Base-by-base conservation (phyloP, 2,888 invertebrate genomes). In the Acrocyrtus sp. region DNA sequence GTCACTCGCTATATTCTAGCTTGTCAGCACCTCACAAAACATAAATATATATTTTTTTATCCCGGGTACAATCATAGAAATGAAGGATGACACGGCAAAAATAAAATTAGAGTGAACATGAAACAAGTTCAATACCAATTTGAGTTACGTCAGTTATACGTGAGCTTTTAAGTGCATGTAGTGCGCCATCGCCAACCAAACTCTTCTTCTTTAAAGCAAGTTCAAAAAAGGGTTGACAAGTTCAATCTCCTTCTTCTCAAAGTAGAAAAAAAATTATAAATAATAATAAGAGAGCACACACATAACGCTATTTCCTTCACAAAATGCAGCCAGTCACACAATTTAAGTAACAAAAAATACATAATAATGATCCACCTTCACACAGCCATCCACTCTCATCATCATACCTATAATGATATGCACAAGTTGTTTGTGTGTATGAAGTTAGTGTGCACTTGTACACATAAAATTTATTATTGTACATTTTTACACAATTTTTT, bases 191-290 rank as follows among this genome's bases (percentile, higher is more conserved):
- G 51, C 34, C 54, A 45, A 45, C 34, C 43, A 45, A 58, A 17
- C 58, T 17, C 10, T n/a, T 21, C 53, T 53, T 53, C 29, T 29
- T 53, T 53, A 19, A 15, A 58, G 45, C 24, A 26, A 51, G 39
- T n/a, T 29, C 21, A 29, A 53, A 53, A 48, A 57, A 50, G 48
- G 57, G 67, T 67, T 67, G 67, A 58, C 67, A 67, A 67, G 67
- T 67, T 67, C 67, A 67, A 67, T 67, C 66, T 41, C 66, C 66
- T 58, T 58, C 17, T 50, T 43, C 47, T n/a, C n/a, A n/a, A n/a
- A n/a, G n/a, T n/a, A 34, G 12, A 12, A 34, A 34, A 34, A 34
- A 34, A 34, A 8, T 34, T 15, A 51, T 51, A 26, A 51, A 51
- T 47, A 47, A 47, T 19, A 26, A 51, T 24, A 51, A 51, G 51